Percentiles rank a stretch among this genome's conserved stretches.
Evolutionary conservation across 2,797 vertebrate species (phyloP).

Genomic region (Lemur catta): DNA sequence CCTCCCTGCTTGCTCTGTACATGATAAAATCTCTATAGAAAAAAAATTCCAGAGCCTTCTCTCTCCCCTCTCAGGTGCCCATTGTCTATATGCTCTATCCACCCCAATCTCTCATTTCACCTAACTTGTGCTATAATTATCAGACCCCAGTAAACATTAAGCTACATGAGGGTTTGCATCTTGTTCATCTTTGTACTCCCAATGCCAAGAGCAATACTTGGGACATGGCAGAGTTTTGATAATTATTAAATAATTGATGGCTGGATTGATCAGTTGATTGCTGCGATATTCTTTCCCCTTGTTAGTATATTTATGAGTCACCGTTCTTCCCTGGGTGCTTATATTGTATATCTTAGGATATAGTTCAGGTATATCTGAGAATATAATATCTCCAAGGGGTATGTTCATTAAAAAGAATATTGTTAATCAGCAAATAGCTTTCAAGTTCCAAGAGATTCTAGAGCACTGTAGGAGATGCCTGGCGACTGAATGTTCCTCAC

Average conservation of each 20-base stretch:
- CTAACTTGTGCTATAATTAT: background rate
- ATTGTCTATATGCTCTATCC: fast-evolving
- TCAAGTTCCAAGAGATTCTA: background rate
- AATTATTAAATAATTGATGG: background rate
- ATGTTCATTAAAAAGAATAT: background rate
- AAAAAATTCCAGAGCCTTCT: background rate
- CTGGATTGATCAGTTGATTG: background rate
- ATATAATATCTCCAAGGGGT: background rate
- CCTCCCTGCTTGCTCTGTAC: background rate
- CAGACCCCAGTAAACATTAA: background rate
- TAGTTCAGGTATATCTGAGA: background rate
- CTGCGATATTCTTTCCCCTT: background rate
- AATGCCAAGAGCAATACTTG: background rate
- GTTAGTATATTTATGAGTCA: background rate
- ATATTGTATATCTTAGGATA: background rate
- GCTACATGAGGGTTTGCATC: background rate
- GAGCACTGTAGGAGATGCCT: background rate
- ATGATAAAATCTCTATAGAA: background rate
- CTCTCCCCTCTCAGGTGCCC: background rate
- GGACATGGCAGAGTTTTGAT: background rate
- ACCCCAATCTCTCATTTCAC: background rate
- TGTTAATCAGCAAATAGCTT: background rate
- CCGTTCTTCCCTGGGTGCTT: background rate
- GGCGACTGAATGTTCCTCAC: background rate
- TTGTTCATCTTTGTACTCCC: background rate